Percentiles rank a stretch among this genome's conserved stretches.
phyloP scores from a whole-genome alignment of 2,113 vertebrate species.

The Solea senegalensis region DNA sequence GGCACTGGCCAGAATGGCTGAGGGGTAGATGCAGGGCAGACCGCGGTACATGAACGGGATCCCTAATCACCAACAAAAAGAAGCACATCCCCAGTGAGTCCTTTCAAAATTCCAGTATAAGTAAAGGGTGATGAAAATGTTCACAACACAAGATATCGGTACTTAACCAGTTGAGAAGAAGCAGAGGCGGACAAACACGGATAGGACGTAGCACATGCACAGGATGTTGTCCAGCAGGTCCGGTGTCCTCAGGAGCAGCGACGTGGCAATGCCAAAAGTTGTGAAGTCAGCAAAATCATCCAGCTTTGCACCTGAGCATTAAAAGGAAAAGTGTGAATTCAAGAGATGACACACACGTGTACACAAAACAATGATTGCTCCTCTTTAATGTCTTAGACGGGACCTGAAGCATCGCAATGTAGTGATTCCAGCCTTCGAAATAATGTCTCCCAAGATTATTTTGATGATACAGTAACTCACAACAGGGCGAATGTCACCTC shows the following conservation, averaged over 20 bases:
- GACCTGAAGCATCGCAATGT: too few relatives aligned
- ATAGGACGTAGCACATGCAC: slow-evolving; percentile 86
- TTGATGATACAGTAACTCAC: too few relatives aligned
- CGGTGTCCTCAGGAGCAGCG: slow-evolving; percentile 83
- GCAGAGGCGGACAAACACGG: slow-evolving; percentile 87
- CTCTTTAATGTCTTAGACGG: too few relatives aligned
- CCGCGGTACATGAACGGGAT: slow-evolving; percentile 90
- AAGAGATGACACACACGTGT: too few relatives aligned
- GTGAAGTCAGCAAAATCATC: slow-evolving; percentile 94
- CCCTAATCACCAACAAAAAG: slow-evolving; percentile 66
- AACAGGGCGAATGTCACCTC: too few relatives aligned
- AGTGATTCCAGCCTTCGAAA: too few relatives aligned
- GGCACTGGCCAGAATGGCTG: slow-evolving; percentile 86
- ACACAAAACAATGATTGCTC: too few relatives aligned
- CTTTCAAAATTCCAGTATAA: background rate
- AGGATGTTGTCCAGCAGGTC: slow-evolving; percentile 84
- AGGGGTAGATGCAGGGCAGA: slow-evolving; percentile 90
- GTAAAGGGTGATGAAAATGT: background rate
- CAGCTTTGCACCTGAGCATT: slow-evolving; percentile 85
- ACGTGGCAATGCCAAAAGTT: slow-evolving; percentile 90
- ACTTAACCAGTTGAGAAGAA: slow-evolving; percentile 88
- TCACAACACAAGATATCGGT: background rate
- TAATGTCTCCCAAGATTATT: too few relatives aligned
- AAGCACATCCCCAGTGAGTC: background rate
- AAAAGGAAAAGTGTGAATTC: background rate